Base-by-base conservation (phyloP, 2,888 invertebrate genomes). In the Drosophila neonasuta region DNA sequence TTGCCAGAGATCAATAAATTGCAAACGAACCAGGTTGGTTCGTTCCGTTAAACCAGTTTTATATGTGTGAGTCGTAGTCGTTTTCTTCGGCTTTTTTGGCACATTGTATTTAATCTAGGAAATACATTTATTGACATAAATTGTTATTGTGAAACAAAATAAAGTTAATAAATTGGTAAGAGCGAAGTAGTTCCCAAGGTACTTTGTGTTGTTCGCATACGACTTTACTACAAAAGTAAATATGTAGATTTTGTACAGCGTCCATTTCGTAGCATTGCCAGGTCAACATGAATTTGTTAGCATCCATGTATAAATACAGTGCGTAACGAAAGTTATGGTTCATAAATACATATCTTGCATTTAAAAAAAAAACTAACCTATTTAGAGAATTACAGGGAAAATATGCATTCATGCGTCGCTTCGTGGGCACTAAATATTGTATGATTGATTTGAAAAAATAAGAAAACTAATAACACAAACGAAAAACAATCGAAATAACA, bases 191-290 rank as follows among this genome's bases (percentile, higher is more conserved):
- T 7, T 8, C 6, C 24, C 6, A 5, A 62, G 20, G 30, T 50
- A 2, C 36, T 6, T n/a, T 36, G 7, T 32, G 8, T 5, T 13
- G 24, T 20, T 46, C n/a, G 10, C n/a, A 17, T 13, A 52, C 29
- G 13, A 42, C 13, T 20, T 51, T 10, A 60, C 45, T 20, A 24
- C 36, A 34, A 20, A 10, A 30, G 15, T 46, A 36, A 36, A 15
- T 24, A 34, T 34, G 24, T n/a, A 36, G 46, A 29, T 15, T 61
- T 74, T 63, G 63, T 64, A 24, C 52, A 78, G 77, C 77, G 80
- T 79, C 80, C 48, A 70, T 68, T 59, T 59, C 24, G 15, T 60
- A 49, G 80, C 77, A 79, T 78, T 78, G 77, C 77, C 80, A 74
- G 70, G 30, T 24, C 59, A 67, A 67, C 64, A 45, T 45, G 61